Evolutionary conservation across 1,140 invertebrate genomes (phyloP).

Genomic region (Danaus plexippus): DNA sequence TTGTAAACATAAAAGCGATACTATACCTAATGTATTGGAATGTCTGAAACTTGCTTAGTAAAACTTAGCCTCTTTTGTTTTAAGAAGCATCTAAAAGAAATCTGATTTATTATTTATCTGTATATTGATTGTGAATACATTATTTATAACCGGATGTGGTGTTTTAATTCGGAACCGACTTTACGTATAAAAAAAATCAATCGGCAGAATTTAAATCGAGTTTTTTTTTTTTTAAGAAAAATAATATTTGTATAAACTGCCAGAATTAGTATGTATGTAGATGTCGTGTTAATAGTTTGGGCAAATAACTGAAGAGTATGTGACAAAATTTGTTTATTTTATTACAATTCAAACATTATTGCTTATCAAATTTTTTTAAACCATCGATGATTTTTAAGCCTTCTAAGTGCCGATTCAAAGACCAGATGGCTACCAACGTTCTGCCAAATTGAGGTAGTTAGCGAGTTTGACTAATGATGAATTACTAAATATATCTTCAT

Average conservation of each 20-base stretch:
- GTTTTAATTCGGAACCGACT: no score
- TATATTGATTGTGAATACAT: no score
- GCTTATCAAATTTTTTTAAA: conserved; percentile 20
- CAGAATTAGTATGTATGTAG: no score
- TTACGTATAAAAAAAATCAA: no score
- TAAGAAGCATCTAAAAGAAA: not conserved
- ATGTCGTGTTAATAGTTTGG: not conserved
- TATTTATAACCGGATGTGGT: no score
- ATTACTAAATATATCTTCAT: no score
- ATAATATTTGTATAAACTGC: no score
- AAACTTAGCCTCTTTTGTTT: not conserved
- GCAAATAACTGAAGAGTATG: conserved; percentile 14
- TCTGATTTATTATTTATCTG: no score
- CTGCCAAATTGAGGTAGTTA: conserved; percentile 7
- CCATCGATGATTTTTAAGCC: conserved; percentile 1
- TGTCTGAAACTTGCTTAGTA: conserved; percentile 73
- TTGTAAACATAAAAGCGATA: conserved; percentile 87
- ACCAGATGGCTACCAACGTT: not conserved
- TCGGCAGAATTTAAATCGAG: no score
- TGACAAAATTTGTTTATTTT: conserved; percentile 33
- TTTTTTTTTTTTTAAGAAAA: no score
- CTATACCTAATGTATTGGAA: conserved; percentile 78
- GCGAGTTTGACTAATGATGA: no score
- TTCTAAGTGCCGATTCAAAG: not conserved
- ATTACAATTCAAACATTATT: conserved; percentile 31